These are phyloP conservation scores for Candoia aspera DNA, from an alignment of 2,113 vertebrate genomes.

Conservation along the genomic window DNA sequence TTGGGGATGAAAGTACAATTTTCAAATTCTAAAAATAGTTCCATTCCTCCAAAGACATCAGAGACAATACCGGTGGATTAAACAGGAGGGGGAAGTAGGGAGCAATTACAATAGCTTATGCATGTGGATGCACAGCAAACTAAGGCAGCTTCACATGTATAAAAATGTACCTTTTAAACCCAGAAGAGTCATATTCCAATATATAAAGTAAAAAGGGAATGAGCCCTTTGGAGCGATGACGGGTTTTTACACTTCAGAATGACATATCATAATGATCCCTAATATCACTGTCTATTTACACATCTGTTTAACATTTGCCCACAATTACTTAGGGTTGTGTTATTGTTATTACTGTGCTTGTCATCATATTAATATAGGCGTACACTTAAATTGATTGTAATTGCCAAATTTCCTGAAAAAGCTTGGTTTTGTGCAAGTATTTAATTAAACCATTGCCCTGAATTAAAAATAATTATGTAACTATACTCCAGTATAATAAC, in stretches of 20 bases:
- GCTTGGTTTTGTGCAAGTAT: constrained; percentile 74
- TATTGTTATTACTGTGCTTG: constrained; percentile 71
- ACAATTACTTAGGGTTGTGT: constrained; percentile 65
- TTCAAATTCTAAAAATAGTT: not conserved
- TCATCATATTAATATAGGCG: constrained; percentile 73
- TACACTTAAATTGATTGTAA: constrained; percentile 80
- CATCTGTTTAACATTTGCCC: constrained; percentile 73
- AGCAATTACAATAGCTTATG: not conserved
- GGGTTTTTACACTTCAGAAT: constrained; percentile 50
- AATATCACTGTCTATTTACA: constrained; percentile 61
- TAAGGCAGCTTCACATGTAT: not conserved
- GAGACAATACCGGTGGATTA: not conserved
- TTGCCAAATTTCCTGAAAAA: constrained; percentile 81
- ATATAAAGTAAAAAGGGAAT: not conserved
- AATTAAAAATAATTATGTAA: constrained; percentile 85
- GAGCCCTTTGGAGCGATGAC: constrained; percentile 36
- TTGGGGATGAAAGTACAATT: not conserved
- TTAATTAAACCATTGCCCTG: constrained; percentile 77
- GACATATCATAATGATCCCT: constrained; percentile 61
- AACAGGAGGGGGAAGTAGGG: not conserved
- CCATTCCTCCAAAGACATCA: not conserved
- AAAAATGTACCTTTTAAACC: constrained; percentile 46
- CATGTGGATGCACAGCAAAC: not conserved
- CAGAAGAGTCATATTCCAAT: constrained; percentile 28
- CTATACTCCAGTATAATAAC: constrained; percentile 75